Evolutionary conservation across 64 coral and sea anemone species (phyloP).

Genomic region (Dendronephthya gigantea): DNA sequence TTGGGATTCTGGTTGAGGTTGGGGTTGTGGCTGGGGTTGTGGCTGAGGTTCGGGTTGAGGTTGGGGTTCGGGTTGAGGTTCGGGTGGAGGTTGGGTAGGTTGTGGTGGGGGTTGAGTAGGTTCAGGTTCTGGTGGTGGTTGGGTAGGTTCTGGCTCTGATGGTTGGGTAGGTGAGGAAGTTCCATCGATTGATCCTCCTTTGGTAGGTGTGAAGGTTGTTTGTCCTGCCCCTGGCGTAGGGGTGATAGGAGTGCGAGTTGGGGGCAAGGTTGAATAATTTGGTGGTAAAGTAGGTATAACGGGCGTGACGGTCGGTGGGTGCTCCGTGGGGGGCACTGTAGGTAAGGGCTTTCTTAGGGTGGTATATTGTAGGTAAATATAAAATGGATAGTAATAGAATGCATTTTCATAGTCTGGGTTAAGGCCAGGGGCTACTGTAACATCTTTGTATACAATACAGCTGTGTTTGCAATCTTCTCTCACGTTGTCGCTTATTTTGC

Average conservation of each 20-base stretch:
- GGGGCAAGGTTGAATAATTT: background rate
- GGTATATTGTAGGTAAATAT: background rate
- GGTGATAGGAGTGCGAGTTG: background rate
- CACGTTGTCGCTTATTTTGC: background rate
- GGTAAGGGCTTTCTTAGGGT: background rate
- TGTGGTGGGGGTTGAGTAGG: background rate
- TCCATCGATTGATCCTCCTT: background rate
- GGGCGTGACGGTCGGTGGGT: background rate
- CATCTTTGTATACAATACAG: background rate
- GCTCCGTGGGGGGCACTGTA: background rate
- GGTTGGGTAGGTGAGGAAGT: background rate
- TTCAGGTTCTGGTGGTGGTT: background rate
- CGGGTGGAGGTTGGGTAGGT: background rate
- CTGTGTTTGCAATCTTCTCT: background rate
- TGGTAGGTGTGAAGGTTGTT: background rate
- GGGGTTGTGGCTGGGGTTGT: background rate
- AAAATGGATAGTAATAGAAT: background rate
- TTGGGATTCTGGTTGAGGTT: background rate
- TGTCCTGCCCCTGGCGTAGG: background rate
- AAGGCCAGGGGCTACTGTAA: background rate
- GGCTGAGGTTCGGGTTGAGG: background rate
- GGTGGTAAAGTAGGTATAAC: background rate
- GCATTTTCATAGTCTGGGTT: background rate
- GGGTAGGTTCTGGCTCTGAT: background rate
- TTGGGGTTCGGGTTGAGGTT: background rate